Evolutionary conservation across 1,140 invertebrate genomes (phyloP), one percentile per base, ranked within the genome.

Genomic region (Neodiprion lecontei): DNA sequence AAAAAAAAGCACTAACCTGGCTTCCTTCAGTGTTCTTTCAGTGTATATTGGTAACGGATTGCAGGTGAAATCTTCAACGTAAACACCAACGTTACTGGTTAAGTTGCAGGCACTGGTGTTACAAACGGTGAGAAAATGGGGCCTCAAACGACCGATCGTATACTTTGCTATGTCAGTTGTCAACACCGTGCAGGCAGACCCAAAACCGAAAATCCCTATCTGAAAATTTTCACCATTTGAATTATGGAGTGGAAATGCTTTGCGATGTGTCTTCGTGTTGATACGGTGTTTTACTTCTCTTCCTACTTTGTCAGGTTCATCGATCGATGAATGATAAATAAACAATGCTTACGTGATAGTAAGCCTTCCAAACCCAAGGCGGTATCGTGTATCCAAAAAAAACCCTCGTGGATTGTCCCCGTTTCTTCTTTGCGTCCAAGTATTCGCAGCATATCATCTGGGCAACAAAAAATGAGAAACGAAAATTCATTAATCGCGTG

Each of bases 131-230:
- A 97, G 92, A 88, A 99, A 99, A 88, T 99, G 96, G 9, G 98
- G 98, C 78, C 98, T 89, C 73, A 99, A 88, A 69, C 97, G 90
- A 47, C 98, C 98, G 75, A 99, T 93, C 1, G 94, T 93, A 81
- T 98, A 98, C 87, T 98, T 99, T 28, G 94, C 95, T 78, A 98
- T 92, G 81, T 98, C 96, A 7, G 96, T 97, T 9, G 93, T 92
- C 14, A 97, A 86, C 85, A 96, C 94, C 69, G 93, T 95, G 75
- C 93, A 92, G 1, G 92, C 93, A n/a, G 94, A 93, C 0, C 96
- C 96, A 85, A 97, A 97, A 48, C 93, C 92, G 82, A 97, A 98
- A 0, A 96, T 87, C 1, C 94, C 94, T 10, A 96, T 86, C 75
- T 93, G 77, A 7, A 79, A 80, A 28, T 47, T 61, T 17, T 9